A percentile compares a stretch with the other conserved stretches of the same genome.
phyloP scores from a whole-genome alignment of 1,140 invertebrate species.

The Wasmannia auropunctata region DNA sequence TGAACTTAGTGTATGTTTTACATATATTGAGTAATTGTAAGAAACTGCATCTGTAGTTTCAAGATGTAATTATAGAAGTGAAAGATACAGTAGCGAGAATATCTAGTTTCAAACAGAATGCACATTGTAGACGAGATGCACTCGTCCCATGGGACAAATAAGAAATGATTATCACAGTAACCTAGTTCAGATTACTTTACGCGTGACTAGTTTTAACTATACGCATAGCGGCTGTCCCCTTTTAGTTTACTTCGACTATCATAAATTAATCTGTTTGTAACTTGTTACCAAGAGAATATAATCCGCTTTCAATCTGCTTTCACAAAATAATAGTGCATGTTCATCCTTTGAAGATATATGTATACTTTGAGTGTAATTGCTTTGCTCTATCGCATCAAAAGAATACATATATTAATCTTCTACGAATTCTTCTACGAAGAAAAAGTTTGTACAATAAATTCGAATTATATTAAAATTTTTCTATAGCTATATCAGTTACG shows the following conservation, averaged over 20 bases:
- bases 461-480: neutral
- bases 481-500: neutral
- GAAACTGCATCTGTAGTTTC: neutral
- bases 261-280: constrained; percentile 34
- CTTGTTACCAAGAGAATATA: neutral
- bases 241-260: neutral
- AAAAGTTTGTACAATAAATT: neutral
- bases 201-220: neutral
- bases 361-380: neutral
- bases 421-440: too few species aligned
- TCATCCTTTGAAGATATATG: neutral
- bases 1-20: neutral
- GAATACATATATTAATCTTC: neutral
- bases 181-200: neutral
- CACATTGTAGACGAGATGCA: constrained; percentile 7
- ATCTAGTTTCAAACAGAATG: neutral
- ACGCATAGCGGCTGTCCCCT: neutral
- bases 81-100: neutral
- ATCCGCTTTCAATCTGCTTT: neutral
- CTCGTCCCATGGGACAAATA: constrained; percentile 8
- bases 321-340: neutral
- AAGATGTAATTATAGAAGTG: neutral
- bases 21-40: neutral
- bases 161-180: constrained; percentile 24
- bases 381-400: neutral